Evolutionary conservation across 2,888 invertebrate species (phyloP), one percentile per base, ranked within the genome.

Genomic region (Patella depressa): DNA sequence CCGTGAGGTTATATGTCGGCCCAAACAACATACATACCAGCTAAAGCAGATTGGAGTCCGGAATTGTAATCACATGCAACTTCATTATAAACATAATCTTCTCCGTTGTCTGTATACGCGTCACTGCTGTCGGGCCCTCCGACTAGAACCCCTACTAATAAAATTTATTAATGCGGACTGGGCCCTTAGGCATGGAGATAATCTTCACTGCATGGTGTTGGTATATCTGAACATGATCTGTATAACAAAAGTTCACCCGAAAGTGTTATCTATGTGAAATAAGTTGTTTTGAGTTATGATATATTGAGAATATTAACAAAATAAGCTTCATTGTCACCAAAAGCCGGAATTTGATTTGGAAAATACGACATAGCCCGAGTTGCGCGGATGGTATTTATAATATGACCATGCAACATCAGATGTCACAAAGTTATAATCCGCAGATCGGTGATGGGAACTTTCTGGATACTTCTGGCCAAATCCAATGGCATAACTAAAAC

Each of bases 41-140:
- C 89, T 1, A 88, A 80, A 29, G 88, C 86, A 0, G 84, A 79
- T 80, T 88, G 88, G 81, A 88, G 89, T 2, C 89, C 89, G 9
- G 89, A 85, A 77, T 89, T 89, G 80, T 88, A 89, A 79, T 88
- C 88, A 73, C 84, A 84, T 77, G 80, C 29, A 29, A 29, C 29
- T 29, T 29, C 29, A 29, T 29, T 29, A 29, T 29, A 2, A 29
- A 29, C 29, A 29, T 29, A 29, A 29, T 29, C 29, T 29, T 29
- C 2, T 29, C 29, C 3, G 29, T 29, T 29, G 29, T 89, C 89
- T 5, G 71, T 74, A 77, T 87, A 89, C 55, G 78, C 75, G 79
- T 89, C 89, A 7, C 81, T 76, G 14, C 76, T 74, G 71, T 85
- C 86, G 3, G 88, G 88, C 1, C 88, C 88, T 2, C 87, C 87